Base-by-base conservation (phyloP, 1,140 invertebrate species). In the Gryllus bimaculatus region DNA sequence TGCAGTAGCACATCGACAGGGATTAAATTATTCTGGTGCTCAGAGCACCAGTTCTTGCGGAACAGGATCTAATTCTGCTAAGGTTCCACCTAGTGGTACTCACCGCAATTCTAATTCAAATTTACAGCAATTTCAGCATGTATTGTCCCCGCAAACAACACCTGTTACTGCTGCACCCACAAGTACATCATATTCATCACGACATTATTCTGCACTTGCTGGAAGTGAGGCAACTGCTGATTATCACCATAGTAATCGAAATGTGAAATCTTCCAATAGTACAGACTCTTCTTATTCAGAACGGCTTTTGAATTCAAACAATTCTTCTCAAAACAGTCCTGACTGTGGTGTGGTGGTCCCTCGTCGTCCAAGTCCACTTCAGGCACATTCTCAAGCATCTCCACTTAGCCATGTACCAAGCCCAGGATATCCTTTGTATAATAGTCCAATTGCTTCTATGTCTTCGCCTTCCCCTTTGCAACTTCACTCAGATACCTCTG, bases 371-470 rank as follows among this genome's bases (percentile, higher is more conserved):
- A 93, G 91, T 86, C 92, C 92, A 8, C 84, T 91, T 47, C 91
- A 92, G 82, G 87, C 89, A 3, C 89, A 91, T 81, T 91, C 91
- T 4, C 91, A 92, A 82, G 89, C 89, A 26, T 85, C 84, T 47
- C 89, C 88, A 0, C 82, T 92, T 26, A 90, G 90, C 73, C 91
- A 92, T 84, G 91, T 91, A 6, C 91, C 90, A 79, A 92, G 91
- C 86, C 92, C 92, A 26, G 92, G 91, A 21, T 93, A 93, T 87
- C 92, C 92, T 12, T 89, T 92, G 89, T 93, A 93, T 84, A 92
- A 93, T 84, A 93, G 91, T 86, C 92, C 92, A 10, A 91, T 93
- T 90, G 90, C 91, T 81, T 90, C 90, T 5, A 89, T 91, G 83
- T 91, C 91, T 75, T 92, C 91, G 18, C 92, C 92, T 13, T 87